These are phyloP conservation scores for Sternotherus odoratus DNA, from an alignment of 2,797 vertebrate species.

Conservation along the genomic window DNA sequence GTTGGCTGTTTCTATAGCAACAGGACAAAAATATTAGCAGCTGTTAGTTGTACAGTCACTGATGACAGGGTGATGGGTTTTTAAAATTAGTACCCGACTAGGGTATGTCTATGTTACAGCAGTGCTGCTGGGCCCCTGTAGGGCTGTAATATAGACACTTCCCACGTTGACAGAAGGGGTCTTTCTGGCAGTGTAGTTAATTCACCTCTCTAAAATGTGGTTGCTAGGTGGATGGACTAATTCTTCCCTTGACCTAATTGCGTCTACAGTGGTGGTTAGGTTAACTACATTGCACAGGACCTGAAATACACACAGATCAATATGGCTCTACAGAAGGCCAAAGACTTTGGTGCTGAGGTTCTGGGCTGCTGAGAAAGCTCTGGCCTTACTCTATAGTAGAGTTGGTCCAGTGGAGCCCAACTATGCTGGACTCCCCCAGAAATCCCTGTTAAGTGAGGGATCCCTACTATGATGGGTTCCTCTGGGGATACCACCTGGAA, in stretches of 20 bases:
- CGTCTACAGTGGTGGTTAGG: not conserved
- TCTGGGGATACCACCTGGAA: not conserved
- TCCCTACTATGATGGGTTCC: no score
- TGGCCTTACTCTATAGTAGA: not conserved
- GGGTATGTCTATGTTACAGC: not conserved
- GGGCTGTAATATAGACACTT: not conserved
- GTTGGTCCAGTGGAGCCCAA: not conserved
- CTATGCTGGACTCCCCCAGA: no score
- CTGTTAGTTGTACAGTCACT: not conserved
- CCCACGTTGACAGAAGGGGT: not conserved
- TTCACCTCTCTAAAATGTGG: not conserved
- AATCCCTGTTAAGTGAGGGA: not conserved
- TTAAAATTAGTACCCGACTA: not conserved
- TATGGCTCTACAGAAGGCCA: no score
- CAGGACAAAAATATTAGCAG: not conserved
- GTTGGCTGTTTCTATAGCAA: constrained; percentile 18
- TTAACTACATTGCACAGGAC: not conserved
- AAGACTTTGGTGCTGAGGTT: not conserved
- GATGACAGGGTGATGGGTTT: not conserved
- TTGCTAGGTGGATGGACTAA: not conserved
- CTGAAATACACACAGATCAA: not conserved
- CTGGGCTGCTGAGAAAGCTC: not conserved
- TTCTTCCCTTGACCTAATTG: not conserved
- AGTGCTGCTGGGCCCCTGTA: not conserved
- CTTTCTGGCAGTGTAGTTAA: not conserved